phyloP scores from a whole-genome alignment of 2,797 vertebrate genomes.

The Mus caroli region DNA sequence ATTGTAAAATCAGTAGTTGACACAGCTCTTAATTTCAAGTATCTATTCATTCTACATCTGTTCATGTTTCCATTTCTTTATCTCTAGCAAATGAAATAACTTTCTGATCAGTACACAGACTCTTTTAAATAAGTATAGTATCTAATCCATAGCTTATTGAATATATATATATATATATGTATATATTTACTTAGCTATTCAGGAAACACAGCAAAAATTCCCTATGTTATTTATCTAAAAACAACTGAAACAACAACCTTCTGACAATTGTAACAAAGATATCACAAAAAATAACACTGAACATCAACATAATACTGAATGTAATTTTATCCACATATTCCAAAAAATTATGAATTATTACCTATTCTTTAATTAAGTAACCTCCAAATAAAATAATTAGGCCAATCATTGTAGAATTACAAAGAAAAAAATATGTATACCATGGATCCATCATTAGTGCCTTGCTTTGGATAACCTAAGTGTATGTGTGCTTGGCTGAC shows the following conservation, averaged over 20 bases:
- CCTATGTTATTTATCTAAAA: conserved; percentile 32
- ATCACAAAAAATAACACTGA: conserved; percentile 50
- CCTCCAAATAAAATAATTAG: conserved; percentile 57
- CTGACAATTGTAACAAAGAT: conserved; percentile 32
- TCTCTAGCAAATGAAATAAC: neutral
- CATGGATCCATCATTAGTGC: neutral
- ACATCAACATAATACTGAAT: neutral
- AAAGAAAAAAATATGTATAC: conserved; percentile 27
- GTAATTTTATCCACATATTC: conserved; percentile 39
- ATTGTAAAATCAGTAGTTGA: conserved; percentile 53
- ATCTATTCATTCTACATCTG: neutral
- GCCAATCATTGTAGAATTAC: conserved; percentile 54
- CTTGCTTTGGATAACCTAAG: neutral
- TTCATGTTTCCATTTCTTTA: conserved; percentile 40
- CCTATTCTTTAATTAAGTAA: conserved; percentile 3
- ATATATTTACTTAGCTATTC: neutral
- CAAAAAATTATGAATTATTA: conserved; percentile 32
- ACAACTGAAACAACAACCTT: conserved; percentile 38
- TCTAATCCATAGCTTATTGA: neutral
- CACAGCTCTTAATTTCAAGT: conserved; percentile 13
- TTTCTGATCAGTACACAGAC: conserved; percentile 56
- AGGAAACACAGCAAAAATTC: conserved; percentile 21
- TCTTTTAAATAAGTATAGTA: conserved; percentile 28
- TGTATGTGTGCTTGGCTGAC: conserved; percentile 12
- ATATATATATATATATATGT: neutral